phyloP scores from a whole-genome alignment of 2,797 vertebrate genomes.

The Ctenosaura bakeri region DNA sequence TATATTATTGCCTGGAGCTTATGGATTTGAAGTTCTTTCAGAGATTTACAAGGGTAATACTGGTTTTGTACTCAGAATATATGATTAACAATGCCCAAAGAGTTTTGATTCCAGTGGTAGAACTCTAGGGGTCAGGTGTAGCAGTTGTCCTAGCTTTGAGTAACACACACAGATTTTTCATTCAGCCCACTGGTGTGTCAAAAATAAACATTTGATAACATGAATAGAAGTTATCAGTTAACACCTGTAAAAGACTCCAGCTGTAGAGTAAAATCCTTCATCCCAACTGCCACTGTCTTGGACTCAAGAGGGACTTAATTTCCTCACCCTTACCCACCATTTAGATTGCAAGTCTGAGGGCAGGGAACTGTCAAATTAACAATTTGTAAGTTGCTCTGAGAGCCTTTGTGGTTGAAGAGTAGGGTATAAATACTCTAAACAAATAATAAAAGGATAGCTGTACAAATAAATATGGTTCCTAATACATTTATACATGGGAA shows the following conservation, averaged over 20 bases:
- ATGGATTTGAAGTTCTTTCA: background rate
- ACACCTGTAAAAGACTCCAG: background rate
- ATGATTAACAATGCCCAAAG: background rate
- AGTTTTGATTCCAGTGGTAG: too few species aligned
- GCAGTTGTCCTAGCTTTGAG: background rate
- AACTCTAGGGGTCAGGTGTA: background rate
- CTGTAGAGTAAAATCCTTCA: too few species aligned
- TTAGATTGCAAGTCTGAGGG: too few species aligned
- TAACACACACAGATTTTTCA: background rate
- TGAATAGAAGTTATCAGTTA: background rate
- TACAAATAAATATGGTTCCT: background rate
- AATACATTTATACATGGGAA: background rate
- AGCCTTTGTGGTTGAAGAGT: too few species aligned
- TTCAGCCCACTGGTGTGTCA: background rate
- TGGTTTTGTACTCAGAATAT: background rate
- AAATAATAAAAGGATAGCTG: background rate
- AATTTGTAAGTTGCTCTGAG: too few species aligned
- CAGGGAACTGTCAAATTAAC: too few species aligned
- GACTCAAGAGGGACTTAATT: too few species aligned
- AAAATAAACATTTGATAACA: background rate
- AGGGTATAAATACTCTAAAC: too few species aligned
- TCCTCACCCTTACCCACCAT: too few species aligned
- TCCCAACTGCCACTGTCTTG: too few species aligned
- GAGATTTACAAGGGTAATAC: background rate
- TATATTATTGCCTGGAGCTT: background rate